Conservation (phyloP, 1,140 invertebrate genomes). For the Phymastichus coffea region DNA sequence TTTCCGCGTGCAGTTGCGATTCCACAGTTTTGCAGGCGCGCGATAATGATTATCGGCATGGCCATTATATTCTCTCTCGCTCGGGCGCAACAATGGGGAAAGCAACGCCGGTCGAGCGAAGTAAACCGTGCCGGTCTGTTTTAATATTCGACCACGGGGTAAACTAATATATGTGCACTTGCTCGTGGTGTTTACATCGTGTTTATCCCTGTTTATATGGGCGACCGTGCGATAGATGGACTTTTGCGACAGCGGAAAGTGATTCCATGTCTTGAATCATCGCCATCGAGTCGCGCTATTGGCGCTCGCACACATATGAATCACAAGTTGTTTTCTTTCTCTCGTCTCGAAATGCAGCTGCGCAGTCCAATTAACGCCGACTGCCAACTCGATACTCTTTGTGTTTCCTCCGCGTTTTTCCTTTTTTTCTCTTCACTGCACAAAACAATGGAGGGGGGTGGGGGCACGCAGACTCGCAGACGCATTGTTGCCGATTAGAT, state of each 20-base stretch:
- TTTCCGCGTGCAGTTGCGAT: conserved; percentile 5
- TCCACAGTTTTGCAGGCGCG: neutral
- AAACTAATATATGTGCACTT: conserved; percentile 8
- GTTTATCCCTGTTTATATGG: no score
- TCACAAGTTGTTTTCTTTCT: neutral
- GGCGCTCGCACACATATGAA: no score
- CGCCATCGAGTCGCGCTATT: no score
- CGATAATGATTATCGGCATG: conserved; percentile 22
- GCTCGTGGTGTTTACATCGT: no score
- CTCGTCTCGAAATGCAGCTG: neutral
- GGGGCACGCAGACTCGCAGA: neutral
- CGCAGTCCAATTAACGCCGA: neutral
- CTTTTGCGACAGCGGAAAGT: no score
- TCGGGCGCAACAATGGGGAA: neutral
- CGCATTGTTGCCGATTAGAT: neutral
- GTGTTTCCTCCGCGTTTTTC: no score
- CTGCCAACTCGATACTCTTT: no score
- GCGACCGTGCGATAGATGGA: no score
- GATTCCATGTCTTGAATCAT: no score
- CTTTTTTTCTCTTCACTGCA: no score
- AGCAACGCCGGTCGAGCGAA: neutral
- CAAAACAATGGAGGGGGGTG: no score
- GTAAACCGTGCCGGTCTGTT: conserved; percentile 4
- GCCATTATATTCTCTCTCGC: neutral
- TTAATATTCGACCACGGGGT: neutral